These are phyloP conservation scores for Coracopsis vasa DNA, from an alignment of 2,113 vertebrate genomes.

Conservation along the genomic window DNA sequence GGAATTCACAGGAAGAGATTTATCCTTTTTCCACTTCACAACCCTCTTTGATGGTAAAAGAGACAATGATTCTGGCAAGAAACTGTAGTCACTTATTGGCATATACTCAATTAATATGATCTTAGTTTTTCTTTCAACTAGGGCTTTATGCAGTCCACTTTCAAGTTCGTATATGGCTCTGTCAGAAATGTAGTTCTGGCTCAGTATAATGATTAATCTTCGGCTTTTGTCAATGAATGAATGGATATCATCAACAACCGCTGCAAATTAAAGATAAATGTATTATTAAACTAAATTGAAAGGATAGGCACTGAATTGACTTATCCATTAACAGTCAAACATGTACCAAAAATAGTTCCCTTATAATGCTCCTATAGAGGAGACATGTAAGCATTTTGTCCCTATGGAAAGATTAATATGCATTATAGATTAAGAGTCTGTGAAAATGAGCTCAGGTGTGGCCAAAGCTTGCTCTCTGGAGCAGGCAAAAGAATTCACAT, in stretches of 20 bases:
- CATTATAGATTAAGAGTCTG: neutral
- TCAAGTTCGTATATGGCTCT: conserved; percentile 77
- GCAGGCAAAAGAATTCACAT: neutral
- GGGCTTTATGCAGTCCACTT: conserved; percentile 83
- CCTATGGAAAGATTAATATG: neutral
- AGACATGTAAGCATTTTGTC: neutral
- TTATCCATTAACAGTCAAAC: neutral
- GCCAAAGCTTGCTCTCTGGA: neutral
- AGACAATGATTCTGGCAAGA: conserved; percentile 77
- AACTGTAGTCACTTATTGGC: conserved; percentile 14
- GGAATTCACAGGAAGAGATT: conserved; percentile 73
- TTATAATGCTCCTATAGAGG: neutral
- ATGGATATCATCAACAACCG: conserved; percentile 79
- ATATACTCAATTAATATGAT: conserved; percentile 84
- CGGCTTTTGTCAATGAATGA: conserved; percentile 82
- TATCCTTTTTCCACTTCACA: conserved; percentile 80
- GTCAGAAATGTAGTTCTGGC: conserved; percentile 66
- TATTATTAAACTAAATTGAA: neutral
- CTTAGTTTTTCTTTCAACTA: conserved; percentile 86
- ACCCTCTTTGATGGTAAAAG: conserved; percentile 76
- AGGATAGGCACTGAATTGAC: neutral
- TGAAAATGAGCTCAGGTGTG: neutral
- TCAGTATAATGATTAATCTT: conserved; percentile 83
- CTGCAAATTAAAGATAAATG: conserved; percentile 67
- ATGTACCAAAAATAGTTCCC: neutral